Conservation (phyloP, 2,888 invertebrate species). For the Elmis aenea region DNA sequence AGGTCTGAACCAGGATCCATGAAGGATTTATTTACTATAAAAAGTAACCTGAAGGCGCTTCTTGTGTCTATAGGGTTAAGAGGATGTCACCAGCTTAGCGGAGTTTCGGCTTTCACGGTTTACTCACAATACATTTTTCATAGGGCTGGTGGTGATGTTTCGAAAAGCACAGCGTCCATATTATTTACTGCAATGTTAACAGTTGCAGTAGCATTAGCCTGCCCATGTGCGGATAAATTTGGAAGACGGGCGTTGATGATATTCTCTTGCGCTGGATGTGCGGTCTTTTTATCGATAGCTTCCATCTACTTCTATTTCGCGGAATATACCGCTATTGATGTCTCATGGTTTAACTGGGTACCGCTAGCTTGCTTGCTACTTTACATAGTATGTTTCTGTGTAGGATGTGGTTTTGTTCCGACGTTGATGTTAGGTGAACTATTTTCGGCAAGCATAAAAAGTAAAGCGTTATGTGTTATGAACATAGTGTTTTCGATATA, state of each 20-base stretch:
- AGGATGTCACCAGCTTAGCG: slow-evolving; percentile 32
- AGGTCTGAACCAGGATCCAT: slow-evolving; percentile 35
- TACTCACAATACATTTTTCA: slow-evolving; percentile 35
- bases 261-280: slow-evolving; percentile 25
- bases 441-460: slow-evolving; percentile 20
- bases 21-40: slow-evolving; percentile 30
- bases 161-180: slow-evolving; percentile 33
- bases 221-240: slow-evolving; percentile 24
- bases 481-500: slow-evolving; percentile 10
- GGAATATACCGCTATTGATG: slow-evolving; percentile 23
- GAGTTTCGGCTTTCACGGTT: slow-evolving; percentile 29
- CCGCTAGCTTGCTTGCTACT: slow-evolving; percentile 34
- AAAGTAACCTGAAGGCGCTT: slow-evolving; percentile 32
- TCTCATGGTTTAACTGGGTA: slow-evolving; percentile 30
- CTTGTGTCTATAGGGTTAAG: slow-evolving; percentile 31
- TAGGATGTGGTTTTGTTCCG: slow-evolving; percentile 34
- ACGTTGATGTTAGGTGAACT: slow-evolving; percentile 26
- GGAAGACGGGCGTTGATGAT: slow-evolving; percentile 30
- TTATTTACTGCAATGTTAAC: slow-evolving; percentile 27
- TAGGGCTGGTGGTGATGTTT: slow-evolving; percentile 31
- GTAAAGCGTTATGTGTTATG: slow-evolving; percentile 13
- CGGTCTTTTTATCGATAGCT: slow-evolving; percentile 21
- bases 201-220: slow-evolving; percentile 19
- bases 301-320: slow-evolving; percentile 31
- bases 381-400: slow-evolving; percentile 22